These are phyloP conservation scores for Phacellophora camtschatica DNA, from an alignment of 30 jellyfish, hydroid and myxozoan genomes.

Conservation along the genomic window DNA sequence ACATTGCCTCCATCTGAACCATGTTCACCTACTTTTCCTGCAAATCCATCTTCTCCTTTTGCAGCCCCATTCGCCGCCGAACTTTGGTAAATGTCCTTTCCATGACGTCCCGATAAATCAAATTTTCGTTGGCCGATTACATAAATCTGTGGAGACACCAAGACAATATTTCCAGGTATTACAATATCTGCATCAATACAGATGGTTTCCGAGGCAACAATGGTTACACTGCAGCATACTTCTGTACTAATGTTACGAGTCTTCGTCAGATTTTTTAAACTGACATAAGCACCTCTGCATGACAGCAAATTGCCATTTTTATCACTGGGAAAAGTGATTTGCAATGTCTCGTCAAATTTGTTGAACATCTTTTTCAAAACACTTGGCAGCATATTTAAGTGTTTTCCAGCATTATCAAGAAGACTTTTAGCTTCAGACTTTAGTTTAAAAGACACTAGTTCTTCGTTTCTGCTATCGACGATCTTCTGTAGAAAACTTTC, in stretches of 20 bases:
- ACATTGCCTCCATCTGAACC: slow-evolving; percentile 10
- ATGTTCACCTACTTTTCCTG: background rate
- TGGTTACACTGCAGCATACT: background rate
- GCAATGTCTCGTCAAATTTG: background rate
- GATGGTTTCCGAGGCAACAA: background rate
- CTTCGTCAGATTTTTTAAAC: background rate
- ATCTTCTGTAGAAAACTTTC: no score
- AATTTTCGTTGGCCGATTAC: background rate
- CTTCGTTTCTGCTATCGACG: no score
- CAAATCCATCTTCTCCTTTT: slow-evolving; percentile 3
- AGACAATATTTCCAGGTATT: background rate
- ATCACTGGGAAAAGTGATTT: background rate
- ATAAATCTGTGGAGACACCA: background rate
- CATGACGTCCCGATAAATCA: background rate
- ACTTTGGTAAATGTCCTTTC: background rate
- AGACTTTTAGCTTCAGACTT: background rate
- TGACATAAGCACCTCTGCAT: background rate
- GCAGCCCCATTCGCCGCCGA: background rate
- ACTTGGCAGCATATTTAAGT: background rate
- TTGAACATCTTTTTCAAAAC: background rate
- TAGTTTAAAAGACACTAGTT: no score
- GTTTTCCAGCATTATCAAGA: background rate
- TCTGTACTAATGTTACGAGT: background rate
- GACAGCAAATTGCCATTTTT: background rate
- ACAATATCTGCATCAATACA: background rate